Conservation (phyloP, 2,888 invertebrate genomes). For the Autographa gamma region DNA sequence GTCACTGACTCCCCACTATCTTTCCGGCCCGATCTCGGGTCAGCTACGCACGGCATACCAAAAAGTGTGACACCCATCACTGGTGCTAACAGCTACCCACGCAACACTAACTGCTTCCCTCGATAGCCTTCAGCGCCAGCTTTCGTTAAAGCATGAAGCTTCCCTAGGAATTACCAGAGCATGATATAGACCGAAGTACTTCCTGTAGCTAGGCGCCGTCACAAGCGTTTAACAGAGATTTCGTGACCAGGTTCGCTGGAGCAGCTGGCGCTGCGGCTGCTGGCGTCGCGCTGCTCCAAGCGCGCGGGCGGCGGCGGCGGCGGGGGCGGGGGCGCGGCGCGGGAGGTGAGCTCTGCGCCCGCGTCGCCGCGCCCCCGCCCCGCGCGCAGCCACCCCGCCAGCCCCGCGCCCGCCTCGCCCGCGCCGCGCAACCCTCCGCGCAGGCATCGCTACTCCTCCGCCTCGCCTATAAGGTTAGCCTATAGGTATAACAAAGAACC, state of each 20-base stretch:
- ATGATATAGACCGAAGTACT: conserved; percentile 40
- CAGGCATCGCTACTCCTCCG: conserved; percentile 92
- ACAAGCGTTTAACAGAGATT: conserved; percentile 9
- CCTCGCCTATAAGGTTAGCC: conserved; percentile 92
- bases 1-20: conserved; percentile 41
- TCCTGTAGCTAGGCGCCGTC: not conserved
- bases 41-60: conserved; percentile 43
- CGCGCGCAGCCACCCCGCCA: conserved; percentile 88
- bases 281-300: conserved; percentile 71
- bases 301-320: conserved; percentile 53
- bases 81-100: conserved; percentile 43
- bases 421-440: conserved; percentile 77
- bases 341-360: conserved; percentile 82
- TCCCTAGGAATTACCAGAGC: conserved; percentile 44
- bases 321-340: conserved; percentile 55
- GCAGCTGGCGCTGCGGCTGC: conserved; percentile 80
- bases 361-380: conserved; percentile 92
- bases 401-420: conserved; percentile 77
- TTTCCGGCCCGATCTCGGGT: conserved; percentile 23
- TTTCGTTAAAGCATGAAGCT: conserved; percentile 57
- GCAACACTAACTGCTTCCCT: conserved; percentile 51
- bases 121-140: conserved; percentile 44
- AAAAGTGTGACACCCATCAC: conserved; percentile 24
- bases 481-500: too few relatives aligned
- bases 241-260: conserved; percentile 80